A percentile compares a stretch with the other conserved stretches of the same genome.
phyloP scores from a whole-genome alignment of 2,113 vertebrate genomes.

The Larimichthys polyactis region DNA sequence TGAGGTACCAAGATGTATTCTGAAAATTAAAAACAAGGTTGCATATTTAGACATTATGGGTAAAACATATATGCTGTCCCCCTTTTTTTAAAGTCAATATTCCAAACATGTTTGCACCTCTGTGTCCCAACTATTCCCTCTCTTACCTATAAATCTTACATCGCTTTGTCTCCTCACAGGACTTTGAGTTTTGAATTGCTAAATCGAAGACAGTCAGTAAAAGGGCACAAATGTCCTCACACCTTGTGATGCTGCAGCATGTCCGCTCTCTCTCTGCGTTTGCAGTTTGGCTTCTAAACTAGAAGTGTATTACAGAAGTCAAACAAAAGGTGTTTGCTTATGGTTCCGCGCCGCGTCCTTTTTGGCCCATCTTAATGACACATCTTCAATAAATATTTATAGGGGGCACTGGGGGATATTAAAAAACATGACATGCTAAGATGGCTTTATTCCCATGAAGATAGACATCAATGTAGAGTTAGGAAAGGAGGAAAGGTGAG shows the following conservation, averaged over 20 bases:
- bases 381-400: constrained; percentile 86
- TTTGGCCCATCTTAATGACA: constrained; percentile 75
- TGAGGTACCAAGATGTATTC: not conserved
- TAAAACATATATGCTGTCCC: not conserved
- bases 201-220: constrained; percentile 21
- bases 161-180: constrained; percentile 31
- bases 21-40: not conserved
- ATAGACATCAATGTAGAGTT: constrained; percentile 71
- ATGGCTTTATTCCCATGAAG: constrained; percentile 74
- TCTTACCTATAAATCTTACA: constrained; percentile 32
- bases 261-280: constrained; percentile 50
- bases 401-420: constrained; percentile 72
- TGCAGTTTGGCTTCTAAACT: constrained; percentile 66
- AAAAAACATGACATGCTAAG: constrained; percentile 82
- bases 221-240: constrained; percentile 38
- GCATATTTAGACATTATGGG: not conserved
- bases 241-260: constrained; percentile 56
- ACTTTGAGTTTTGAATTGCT: constrained; percentile 41
- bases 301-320: constrained; percentile 79
- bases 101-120: not conserved
- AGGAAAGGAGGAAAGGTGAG: constrained; percentile 43
- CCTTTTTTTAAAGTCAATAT: not conserved
- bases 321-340: constrained; percentile 82
- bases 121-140: not conserved
- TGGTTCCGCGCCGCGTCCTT: constrained; percentile 54